Evolutionary conservation across 2,888 invertebrate species (phyloP), one percentile per base, ranked within the genome.

Genomic region (Chloroclysta siterata): DNA sequence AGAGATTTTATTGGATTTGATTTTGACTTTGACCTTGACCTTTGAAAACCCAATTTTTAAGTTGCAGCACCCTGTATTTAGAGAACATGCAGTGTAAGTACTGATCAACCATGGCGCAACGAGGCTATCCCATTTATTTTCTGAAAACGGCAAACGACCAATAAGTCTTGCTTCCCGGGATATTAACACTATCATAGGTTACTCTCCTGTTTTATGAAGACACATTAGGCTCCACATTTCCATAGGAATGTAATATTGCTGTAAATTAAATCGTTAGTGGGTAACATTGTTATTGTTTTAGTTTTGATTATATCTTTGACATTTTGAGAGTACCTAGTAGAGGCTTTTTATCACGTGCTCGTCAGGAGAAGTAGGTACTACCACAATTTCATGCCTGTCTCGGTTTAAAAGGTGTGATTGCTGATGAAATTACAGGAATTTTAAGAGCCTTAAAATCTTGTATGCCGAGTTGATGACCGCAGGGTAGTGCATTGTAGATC

Each of bases 101-200:
- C 56, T 72, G 71, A 72, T 72, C 69, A 69, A 66, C 62, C 60
- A 60, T 63, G 66, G 75, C 74, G 71, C 76, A 76, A 77, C 76
- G 79, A 81, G 80, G 80, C 87, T 79, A 78, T 78, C 81, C 87
- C 90, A 89, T 91, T 84, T 85, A 90, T 90, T 89, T 85, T 79
- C 81, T 80, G 80, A 84, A 83, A 90, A 84, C 89, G 81, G 89
- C 89, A 89, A 91, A 91, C 90, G 90, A 85, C 89, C 91, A 89
- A 92, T 91, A 92, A 90, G 84, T 92, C 91, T 90, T 90, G 87
- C 90, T 90, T 87, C 84, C 88, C 80, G 87, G 87, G 88, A 90
- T 91, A 92, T 91, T 92, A 92, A 91, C 91, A 92, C 91, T 90
- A 91, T 91, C 90, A 90, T 90, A 90, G 88, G 89, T 91, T 90